A percentile compares a stretch with the other conserved stretches of the same genome.
phyloP scores from a whole-genome alignment of 2,113 vertebrate species.

The Salminus brasiliensis region DNA sequence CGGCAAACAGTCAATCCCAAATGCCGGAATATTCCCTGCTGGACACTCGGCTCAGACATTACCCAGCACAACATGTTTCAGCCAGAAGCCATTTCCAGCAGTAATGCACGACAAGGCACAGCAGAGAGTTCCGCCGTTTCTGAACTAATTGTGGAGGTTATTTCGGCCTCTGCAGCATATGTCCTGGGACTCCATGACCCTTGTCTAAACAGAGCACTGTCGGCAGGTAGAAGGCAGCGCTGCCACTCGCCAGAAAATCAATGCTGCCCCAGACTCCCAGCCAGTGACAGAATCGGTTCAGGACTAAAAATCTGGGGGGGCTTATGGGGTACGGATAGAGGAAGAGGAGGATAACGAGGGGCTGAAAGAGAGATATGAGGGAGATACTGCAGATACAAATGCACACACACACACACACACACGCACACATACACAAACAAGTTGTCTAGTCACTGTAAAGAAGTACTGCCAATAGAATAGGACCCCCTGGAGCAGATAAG shows the following conservation, averaged over 20 bases:
- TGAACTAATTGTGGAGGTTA: not conserved
- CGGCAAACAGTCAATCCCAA: not conserved
- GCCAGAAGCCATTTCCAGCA: too few species aligned
- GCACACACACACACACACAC: not conserved
- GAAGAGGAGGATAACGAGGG: slow-evolving; percentile 24
- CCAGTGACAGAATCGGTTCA: not conserved
- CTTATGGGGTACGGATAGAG: not conserved
- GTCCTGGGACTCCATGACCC: not conserved
- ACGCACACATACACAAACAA: too few species aligned
- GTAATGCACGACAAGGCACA: not conserved
- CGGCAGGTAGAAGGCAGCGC: not conserved
- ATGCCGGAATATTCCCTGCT: not conserved
- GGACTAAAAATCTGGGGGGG: not conserved
- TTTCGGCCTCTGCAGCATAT: not conserved
- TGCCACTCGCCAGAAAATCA: not conserved
- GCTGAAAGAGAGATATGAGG: slow-evolving; percentile 29
- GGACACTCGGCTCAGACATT: not conserved
- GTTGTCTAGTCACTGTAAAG: too few species aligned
- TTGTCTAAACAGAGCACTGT: not conserved
- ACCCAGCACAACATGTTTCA: not conserved
- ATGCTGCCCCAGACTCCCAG: not conserved
- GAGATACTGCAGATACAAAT: not conserved
- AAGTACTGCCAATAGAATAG: too few species aligned
- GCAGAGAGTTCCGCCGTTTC: too few species aligned
- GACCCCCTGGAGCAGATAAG: too few species aligned